Percentiles rank a stretch among this genome's conserved stretches.
phyloP scores from a whole-genome alignment of 2,797 vertebrate genomes.

The Tragelaphus eurycerus region DNA sequence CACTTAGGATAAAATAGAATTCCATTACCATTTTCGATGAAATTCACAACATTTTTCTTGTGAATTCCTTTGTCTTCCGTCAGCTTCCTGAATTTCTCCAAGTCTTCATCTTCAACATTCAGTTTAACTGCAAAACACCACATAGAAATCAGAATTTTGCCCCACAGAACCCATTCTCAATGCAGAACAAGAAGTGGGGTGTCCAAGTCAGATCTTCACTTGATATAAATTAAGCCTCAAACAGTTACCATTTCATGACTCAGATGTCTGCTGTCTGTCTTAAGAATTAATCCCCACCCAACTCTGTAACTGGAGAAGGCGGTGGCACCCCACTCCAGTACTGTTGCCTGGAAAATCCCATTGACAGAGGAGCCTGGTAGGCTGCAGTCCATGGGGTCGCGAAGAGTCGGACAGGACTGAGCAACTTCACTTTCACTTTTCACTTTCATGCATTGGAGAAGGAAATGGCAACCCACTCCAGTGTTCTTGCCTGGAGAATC shows the following conservation, averaged over 20 bases:
- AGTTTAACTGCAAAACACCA: background rate
- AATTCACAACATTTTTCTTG: rapidly evolving
- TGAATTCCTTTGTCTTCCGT: background rate
- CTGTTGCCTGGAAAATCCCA: too few species aligned
- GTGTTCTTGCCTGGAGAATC: too few species aligned
- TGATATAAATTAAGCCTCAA: background rate
- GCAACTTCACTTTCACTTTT: too few species aligned
- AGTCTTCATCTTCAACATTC: rapidly evolving
- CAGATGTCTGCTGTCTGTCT: background rate
- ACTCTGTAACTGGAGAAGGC: too few species aligned
- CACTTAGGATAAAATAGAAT: background rate
- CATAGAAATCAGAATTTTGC: background rate
- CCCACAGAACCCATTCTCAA: background rate
- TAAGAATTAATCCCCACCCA: rapidly evolving
- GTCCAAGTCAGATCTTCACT: rapidly evolving
- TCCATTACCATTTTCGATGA: background rate
- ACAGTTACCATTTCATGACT: background rate
- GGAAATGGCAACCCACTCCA: too few species aligned
- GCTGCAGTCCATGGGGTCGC: too few species aligned
- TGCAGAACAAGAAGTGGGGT: background rate
- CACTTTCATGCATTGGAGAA: too few species aligned
- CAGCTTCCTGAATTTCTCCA: background rate
- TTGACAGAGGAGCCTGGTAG: too few species aligned
- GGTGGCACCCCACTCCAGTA: too few species aligned
- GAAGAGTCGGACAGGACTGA: too few species aligned